A percentile compares a stretch with the other conserved stretches of the same genome.
These are phyloP conservation scores for Elysia crispata DNA, from an alignment of 2,888 invertebrate species.

Conservation along the genomic window DNA sequence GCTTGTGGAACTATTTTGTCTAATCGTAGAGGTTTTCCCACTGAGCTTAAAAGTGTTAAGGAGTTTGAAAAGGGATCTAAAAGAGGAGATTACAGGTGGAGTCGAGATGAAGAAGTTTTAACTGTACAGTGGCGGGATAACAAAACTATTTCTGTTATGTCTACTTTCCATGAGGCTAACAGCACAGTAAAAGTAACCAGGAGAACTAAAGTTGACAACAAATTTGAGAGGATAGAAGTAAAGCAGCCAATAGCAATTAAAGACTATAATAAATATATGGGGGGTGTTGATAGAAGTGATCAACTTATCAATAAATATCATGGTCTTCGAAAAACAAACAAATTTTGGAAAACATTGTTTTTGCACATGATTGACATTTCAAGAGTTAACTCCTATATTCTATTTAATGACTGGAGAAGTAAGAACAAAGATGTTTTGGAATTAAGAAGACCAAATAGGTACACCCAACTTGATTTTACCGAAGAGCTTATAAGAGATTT, in stretches of 20 bases:
- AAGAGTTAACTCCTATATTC: slow-evolving; percentile 29
- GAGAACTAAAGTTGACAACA: slow-evolving; percentile 11
- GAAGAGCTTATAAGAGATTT: slow-evolving; percentile 22
- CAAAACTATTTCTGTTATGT: slow-evolving; percentile 32
- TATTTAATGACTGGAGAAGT: slow-evolving; percentile 22
- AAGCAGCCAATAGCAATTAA: background rate
- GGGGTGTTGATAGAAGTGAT: slow-evolving; percentile 38
- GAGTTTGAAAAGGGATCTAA: slow-evolving; percentile 22
- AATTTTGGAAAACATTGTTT: slow-evolving; percentile 40
- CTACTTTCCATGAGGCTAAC: slow-evolving; percentile 23
- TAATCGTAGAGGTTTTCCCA: slow-evolving; percentile 33
- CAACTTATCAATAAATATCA: slow-evolving; percentile 31
- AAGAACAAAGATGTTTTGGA: background rate
- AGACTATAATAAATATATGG: slow-evolving; percentile 28
- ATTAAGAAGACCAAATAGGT: slow-evolving; percentile 14
- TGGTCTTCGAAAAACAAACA: slow-evolving; percentile 16
- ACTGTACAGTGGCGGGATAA: slow-evolving; percentile 19
- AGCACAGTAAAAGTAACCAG: background rate
- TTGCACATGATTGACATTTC: slow-evolving; percentile 36
- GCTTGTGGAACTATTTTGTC: slow-evolving; percentile 39
- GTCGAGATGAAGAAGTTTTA: slow-evolving; percentile 5
- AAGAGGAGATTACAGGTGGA: slow-evolving; percentile 25
- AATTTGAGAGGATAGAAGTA: background rate
- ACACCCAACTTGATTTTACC: slow-evolving; percentile 29
- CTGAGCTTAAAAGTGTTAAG: slow-evolving; percentile 36